These are phyloP conservation scores for Bubalus kerabau DNA, from an alignment of 2,113 vertebrate genomes.

Conservation along the genomic window DNA sequence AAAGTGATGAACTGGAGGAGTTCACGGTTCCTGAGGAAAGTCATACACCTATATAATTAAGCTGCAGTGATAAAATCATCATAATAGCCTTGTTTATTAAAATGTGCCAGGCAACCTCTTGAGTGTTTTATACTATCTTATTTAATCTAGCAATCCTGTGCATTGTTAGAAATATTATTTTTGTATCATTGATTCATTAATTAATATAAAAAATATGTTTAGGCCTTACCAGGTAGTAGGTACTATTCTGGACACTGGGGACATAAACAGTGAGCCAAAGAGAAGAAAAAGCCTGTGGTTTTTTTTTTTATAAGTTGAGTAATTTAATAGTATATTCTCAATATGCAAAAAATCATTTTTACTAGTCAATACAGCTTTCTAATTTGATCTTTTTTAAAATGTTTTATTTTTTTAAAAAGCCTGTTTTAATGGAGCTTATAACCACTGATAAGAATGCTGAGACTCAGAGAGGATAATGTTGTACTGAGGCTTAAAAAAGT, in stretches of 20 bases:
- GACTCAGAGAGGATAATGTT: background rate
- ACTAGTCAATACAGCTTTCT: too few relatives aligned
- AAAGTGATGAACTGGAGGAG: background rate
- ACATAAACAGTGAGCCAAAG: background rate
- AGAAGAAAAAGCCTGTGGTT: background rate
- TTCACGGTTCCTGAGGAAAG: background rate
- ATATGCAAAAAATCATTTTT: too few relatives aligned
- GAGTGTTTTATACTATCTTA: background rate
- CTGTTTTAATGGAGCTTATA: background rate
- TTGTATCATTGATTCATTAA: background rate
- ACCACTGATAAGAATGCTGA: background rate
- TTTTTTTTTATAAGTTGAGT: too few relatives aligned
- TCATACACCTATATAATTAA: background rate
- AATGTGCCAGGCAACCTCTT: background rate
- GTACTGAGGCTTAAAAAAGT: background rate
- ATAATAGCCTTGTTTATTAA: background rate
- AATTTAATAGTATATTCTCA: too few relatives aligned
- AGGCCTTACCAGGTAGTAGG: background rate
- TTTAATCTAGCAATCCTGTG: background rate
- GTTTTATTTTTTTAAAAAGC: background rate
- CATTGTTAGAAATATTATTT: background rate
- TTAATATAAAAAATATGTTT: background rate
- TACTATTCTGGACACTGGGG: background rate
- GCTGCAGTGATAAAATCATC: background rate
- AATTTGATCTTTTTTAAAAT: too few relatives aligned